Evolutionary conservation across 2,888 invertebrate genomes (phyloP).

Genomic region (Luperina testacea): DNA sequence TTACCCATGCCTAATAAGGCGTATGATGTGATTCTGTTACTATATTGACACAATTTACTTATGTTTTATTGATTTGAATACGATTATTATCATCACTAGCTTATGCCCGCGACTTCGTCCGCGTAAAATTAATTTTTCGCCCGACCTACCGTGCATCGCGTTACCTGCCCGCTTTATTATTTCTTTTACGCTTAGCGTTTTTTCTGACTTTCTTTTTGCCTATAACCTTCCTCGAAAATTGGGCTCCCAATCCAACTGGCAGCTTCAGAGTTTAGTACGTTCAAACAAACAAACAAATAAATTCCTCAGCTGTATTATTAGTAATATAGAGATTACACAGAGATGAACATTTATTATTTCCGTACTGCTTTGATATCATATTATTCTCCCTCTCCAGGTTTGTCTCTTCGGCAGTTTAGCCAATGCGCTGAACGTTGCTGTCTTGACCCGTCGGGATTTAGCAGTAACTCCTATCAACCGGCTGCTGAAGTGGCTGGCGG

Average conservation of each 20-base stretch:
- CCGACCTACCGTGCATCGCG: too few species aligned
- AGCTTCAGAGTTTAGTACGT: not conserved
- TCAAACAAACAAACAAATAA: not conserved
- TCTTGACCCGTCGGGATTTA: conserved; percentile 95
- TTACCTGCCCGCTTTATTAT: not conserved
- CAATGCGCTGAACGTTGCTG: conserved; percentile 96
- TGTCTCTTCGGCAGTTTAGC: conserved; percentile 96
- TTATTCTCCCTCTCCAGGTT: conserved; percentile 87
- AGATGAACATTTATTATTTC: not conserved
- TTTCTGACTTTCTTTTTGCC: not conserved
- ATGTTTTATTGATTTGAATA: not conserved
- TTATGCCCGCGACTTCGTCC: too few species aligned
- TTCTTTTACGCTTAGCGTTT: not conserved
- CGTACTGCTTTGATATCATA: not conserved
- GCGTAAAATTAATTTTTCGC: too few species aligned
- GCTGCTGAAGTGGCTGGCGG: conserved; percentile 95
- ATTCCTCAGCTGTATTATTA: not conserved
- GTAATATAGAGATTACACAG: not conserved
- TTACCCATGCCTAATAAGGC: too few species aligned
- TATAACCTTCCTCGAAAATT: too few species aligned
- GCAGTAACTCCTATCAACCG: conserved; percentile 95
- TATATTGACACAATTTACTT: not conserved
- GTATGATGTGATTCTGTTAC: not conserved
- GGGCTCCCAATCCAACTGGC: not conserved
- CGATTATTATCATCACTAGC: not conserved